Evolutionary conservation across 2,888 invertebrate genomes (phyloP), one percentile per base, ranked within the genome.

Genomic region (Leptopterna dolabrata): DNA sequence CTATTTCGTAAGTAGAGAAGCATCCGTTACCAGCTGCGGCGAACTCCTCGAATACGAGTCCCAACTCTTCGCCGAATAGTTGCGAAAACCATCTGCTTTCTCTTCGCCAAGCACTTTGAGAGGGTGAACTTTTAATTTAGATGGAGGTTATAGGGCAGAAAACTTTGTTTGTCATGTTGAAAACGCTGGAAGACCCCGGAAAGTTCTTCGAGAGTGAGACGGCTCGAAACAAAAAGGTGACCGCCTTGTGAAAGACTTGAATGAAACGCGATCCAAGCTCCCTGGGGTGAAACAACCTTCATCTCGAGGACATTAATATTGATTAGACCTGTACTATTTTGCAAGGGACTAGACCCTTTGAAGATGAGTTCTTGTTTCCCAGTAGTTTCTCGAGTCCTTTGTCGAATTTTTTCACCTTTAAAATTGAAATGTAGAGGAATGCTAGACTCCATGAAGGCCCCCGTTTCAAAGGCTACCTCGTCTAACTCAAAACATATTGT

Each of bases 111-210:
- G n/a, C 63, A 63, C 63, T 63, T 24, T 19, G 63, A 63, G 63
- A n/a, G 51, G n/a, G 51, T 76, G 29, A 76, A 76, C 76, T 76
- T 76, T 76, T 76, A 76, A 76, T 78, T 78, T 45, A 78, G 78
- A 45, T 24, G 45, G 45, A 78, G 78, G 45, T 43, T 47, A 24
- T 78, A 45, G 13, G 24, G 45, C 27, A 43, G 45, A 78, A 43
- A 43, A 45, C 78, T 78, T 45, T 78, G 78, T 78, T 78, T 78
- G 24, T 78, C 19, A 78, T 45, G 78, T 78, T 41, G 78, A 78
- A 43, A 78, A 43, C 43, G 78, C 78, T 19, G 45, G 78, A 78
- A 78, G 45, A 78, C 45, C n/a, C 41, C 41, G 45, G 45, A 45
- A 78, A 27, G 45, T 45, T 47, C 45, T 14, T 43, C 45, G 24